phyloP scores from a whole-genome alignment of 2,113 vertebrate species.

The Eublepharis macularius region DNA sequence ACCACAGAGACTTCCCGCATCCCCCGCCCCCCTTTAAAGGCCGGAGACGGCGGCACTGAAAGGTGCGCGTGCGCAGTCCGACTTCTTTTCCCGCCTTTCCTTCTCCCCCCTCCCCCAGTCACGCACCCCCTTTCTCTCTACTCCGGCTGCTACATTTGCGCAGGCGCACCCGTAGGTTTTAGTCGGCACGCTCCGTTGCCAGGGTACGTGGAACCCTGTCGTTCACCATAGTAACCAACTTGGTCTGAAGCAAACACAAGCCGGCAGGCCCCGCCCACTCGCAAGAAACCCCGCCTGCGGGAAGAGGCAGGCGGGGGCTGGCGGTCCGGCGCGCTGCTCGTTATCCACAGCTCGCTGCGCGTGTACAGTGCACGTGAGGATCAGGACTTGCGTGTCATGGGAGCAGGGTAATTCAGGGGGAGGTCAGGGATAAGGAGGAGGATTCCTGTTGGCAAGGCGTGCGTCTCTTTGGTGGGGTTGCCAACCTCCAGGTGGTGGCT shows the following conservation, averaged over 20 bases:
- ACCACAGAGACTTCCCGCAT: constrained; percentile 25
- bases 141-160: accelerated
- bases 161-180: not conserved
- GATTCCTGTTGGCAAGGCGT: not conserved
- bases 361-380: not conserved
- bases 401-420: too few species aligned
- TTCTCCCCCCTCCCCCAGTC: accelerated
- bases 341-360: not conserved
- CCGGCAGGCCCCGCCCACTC: not conserved
- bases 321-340: not conserved
- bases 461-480: not conserved
- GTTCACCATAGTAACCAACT: constrained; percentile 3
- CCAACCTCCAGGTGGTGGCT: too few species aligned
- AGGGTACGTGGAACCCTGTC: not conserved
- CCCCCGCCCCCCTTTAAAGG: not conserved
- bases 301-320: accelerated
- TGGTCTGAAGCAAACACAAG: accelerated
- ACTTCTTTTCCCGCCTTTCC: not conserved
- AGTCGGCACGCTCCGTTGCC: not conserved
- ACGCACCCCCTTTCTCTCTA: not conserved
- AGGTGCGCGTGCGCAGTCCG: not conserved
- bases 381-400: not conserved
- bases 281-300: not conserved
- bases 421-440: accelerated
- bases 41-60: accelerated